Evolutionary conservation across 2,797 vertebrate genomes (phyloP).

Genomic region (Pseudomugil gertrudae): DNA sequence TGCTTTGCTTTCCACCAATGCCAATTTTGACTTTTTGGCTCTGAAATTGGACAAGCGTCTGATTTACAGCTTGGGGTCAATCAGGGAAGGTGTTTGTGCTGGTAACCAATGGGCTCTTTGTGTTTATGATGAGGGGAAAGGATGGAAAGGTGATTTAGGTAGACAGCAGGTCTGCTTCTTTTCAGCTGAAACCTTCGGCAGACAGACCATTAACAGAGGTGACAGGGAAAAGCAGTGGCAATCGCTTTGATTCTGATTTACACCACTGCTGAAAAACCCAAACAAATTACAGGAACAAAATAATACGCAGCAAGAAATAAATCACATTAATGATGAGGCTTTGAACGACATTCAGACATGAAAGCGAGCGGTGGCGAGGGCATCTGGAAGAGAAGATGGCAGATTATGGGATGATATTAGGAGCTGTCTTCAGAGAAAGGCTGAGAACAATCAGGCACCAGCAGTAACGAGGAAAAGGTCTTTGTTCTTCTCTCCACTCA

Average conservation of each 20-base stretch:
- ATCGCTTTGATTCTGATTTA: conserved; percentile 80
- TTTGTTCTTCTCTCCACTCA: conserved; percentile 70
- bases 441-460: conserved; percentile 69
- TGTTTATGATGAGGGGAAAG: conserved; percentile 74
- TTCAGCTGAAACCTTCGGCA: conserved; percentile 65
- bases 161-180: conserved; percentile 78
- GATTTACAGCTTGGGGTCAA: conserved; percentile 63
- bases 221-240: conserved; percentile 74
- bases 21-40: conserved; percentile 42
- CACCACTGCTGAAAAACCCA: conserved; percentile 73
- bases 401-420: conserved; percentile 73
- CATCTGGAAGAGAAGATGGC: conserved; percentile 73
- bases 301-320: conserved; percentile 79
- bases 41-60: conserved; percentile 37
- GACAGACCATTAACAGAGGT: conserved; percentile 78
- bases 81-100: conserved; percentile 73
- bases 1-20: conserved; percentile 44
- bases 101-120: conserved; percentile 76
- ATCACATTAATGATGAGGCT: conserved; percentile 78
- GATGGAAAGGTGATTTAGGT: conserved; percentile 75
- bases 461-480: conserved; percentile 67
- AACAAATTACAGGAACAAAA: conserved; percentile 82
- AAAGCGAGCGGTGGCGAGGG: conserved; percentile 67
- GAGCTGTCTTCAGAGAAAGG: conserved; percentile 73
- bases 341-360: conserved; percentile 73